A percentile compares a stretch with the other conserved stretches of the same genome.
Conservation (phyloP, 2,113 vertebrate genomes). For the Danionella cerebrum region DNA sequence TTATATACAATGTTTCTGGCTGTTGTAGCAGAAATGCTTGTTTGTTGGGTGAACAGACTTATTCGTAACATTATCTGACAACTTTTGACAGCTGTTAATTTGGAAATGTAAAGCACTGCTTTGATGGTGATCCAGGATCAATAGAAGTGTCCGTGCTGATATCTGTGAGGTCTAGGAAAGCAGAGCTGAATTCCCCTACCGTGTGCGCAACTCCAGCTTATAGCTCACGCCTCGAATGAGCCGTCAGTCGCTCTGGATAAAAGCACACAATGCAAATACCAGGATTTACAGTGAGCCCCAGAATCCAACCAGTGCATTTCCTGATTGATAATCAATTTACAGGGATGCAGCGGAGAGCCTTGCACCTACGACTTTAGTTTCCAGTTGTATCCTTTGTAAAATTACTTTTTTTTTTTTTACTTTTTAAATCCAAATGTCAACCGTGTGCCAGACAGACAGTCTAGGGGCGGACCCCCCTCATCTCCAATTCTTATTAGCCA, state of each 20-base stretch:
- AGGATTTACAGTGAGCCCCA: constrained; percentile 54
- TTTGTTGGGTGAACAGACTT: too few relatives aligned
- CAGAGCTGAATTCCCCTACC: constrained; percentile 47
- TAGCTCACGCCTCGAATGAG: neutral
- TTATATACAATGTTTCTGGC: too few relatives aligned
- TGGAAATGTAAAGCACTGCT: too few relatives aligned
- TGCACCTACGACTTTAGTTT: constrained; percentile 35
- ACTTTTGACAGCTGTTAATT: too few relatives aligned
- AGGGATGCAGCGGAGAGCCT: constrained; percentile 54
- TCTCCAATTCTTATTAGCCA: constrained; percentile 6
- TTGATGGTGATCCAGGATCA: too few relatives aligned
- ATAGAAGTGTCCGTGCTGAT: neutral
- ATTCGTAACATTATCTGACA: too few relatives aligned
- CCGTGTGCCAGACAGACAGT: neutral
- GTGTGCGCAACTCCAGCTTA: neutral
- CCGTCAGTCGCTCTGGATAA: neutral
- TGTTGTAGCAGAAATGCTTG: too few relatives aligned
- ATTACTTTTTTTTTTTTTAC: too few relatives aligned
- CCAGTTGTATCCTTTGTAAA: too few relatives aligned
- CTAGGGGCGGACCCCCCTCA: constrained; percentile 3
- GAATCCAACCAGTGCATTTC: constrained; percentile 54
- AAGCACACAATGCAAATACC: constrained; percentile 37
- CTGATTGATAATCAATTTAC: constrained; percentile 56
- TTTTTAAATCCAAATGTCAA: neutral
- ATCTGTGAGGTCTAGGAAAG: constrained; percentile 34